phyloP scores from a whole-genome alignment of 2,113 vertebrate species.

The sheep (Ovis aries) region ARS-UI_Ramb_v3.0 NC_082741.1:953501-954000 shows the following conservation, averaged over 20 bases:
- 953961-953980: background rate
- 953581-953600: background rate
- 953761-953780: too few relatives aligned
- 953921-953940: background rate
- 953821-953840: fast-evolving
- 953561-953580: background rate
- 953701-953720: too few relatives aligned
- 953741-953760: too few relatives aligned
- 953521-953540: fast-evolving
- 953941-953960: background rate
- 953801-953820: fast-evolving
- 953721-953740: too few relatives aligned
- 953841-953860: background rate
- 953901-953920: background rate
- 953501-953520: background rate
- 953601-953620: too few relatives aligned
- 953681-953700: too few relatives aligned
- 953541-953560: background rate
- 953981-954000: background rate
- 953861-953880: too few relatives aligned
- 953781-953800: fast-evolving
- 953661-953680: fast-evolving
- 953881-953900: fast-evolving
- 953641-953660: fast-evolving
- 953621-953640: fast-evolving